Conservation (phyloP, 2,888 invertebrate genomes). For the Aromia moschata region DNA sequence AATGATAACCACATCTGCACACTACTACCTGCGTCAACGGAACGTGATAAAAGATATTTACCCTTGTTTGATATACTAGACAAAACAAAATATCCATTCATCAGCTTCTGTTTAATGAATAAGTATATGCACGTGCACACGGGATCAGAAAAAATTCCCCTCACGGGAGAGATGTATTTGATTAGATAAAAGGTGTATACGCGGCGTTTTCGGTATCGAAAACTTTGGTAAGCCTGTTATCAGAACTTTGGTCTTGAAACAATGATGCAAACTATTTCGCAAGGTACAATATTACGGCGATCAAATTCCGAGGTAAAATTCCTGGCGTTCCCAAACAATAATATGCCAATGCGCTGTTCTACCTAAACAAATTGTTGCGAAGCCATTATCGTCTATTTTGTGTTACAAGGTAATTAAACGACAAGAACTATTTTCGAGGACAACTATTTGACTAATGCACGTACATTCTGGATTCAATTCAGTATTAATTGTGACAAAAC, state of each 20-base stretch:
- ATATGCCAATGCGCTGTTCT: slow-evolving; percentile 25
- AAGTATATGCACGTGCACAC: too few relatives aligned
- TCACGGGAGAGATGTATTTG: too few relatives aligned
- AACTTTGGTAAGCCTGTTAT: neutral
- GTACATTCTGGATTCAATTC: too few relatives aligned
- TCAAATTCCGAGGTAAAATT: slow-evolving; percentile 32
- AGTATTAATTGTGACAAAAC: too few relatives aligned
- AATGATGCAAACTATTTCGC: slow-evolving; percentile 29
- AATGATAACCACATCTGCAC: too few relatives aligned
- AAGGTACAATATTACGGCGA: slow-evolving; percentile 24
- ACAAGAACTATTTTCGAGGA: neutral
- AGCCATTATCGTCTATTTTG: neutral
- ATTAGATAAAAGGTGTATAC: neutral
- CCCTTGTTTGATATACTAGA: too few relatives aligned
- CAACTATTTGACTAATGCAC: too few relatives aligned
- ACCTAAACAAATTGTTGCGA: slow-evolving; percentile 14
- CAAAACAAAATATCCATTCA: too few relatives aligned
- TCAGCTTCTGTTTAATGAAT: too few relatives aligned
- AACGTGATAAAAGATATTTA: too few relatives aligned
- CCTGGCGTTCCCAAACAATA: slow-evolving; percentile 26
- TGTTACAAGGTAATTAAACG: neutral
- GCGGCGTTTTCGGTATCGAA: neutral
- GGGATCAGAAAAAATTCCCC: too few relatives aligned
- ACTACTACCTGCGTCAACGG: too few relatives aligned
- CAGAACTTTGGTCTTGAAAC: slow-evolving; percentile 18